A percentile compares a stretch with the other conserved stretches of the same genome.
Evolutionary conservation across 2,113 vertebrate species (phyloP).

Genomic region (Hystrix cristata): DNA sequence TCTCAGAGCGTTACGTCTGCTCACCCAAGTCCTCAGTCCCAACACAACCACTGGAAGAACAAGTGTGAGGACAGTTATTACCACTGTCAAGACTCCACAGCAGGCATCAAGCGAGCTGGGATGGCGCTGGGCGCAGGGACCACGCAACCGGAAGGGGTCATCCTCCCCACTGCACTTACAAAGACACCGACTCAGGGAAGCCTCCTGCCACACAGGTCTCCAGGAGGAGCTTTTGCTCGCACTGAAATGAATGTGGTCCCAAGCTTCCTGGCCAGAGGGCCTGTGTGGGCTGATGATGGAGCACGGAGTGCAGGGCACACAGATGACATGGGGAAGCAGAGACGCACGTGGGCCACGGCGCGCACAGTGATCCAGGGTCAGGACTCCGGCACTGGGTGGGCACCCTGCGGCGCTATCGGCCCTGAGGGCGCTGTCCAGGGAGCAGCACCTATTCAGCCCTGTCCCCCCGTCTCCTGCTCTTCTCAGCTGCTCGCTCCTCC

Average conservation of each 20-base stretch:
- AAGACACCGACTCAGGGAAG: neutral
- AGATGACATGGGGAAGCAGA: neutral
- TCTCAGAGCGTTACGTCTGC: neutral
- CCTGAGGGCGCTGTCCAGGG: no score
- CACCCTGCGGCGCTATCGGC: neutral
- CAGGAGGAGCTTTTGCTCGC: neutral
- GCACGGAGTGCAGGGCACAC: neutral
- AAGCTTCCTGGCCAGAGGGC: neutral
- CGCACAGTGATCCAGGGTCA: no score
- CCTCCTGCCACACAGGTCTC: neutral
- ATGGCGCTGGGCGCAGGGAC: neutral
- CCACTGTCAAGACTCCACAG: neutral
- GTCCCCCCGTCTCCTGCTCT: neutral
- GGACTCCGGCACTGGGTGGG: neutral
- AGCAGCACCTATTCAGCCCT: neutral
- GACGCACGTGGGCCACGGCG: neutral
- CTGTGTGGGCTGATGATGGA: neutral
- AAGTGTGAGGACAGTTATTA: neutral
- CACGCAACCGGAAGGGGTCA: neutral
- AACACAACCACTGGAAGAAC: neutral
- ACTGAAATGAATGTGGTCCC: neutral
- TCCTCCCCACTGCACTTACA: neutral
- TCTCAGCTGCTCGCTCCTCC: neutral
- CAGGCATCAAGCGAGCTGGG: neutral
- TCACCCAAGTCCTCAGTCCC: neutral